A percentile compares a stretch with the other conserved stretches of the same genome.
Evolutionary conservation across 2,113 vertebrate species (phyloP).

Genomic region (Clarias gariepinus): DNA sequence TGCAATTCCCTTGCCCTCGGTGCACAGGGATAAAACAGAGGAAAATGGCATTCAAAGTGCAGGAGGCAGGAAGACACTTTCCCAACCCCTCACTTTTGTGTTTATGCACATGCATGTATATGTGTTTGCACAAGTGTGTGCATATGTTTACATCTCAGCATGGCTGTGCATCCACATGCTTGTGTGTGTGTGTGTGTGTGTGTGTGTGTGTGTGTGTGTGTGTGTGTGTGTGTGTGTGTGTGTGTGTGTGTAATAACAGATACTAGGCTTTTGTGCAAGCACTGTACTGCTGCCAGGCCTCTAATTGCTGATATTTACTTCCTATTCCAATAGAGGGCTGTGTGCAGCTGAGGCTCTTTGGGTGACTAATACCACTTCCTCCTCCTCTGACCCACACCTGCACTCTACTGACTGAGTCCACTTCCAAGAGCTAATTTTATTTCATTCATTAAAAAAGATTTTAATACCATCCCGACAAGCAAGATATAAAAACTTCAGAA

Average conservation of each 20-base stretch:
- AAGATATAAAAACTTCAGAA: neutral
- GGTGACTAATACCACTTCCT: conserved; percentile 47
- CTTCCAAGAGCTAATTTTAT: conserved; percentile 1
- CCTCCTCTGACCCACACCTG: conserved; percentile 36
- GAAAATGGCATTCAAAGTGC: conserved; percentile 27
- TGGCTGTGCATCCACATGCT: neutral
- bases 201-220: conserved; percentile 29
- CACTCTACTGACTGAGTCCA: conserved; percentile 34
- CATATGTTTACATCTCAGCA: neutral
- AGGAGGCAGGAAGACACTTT: conserved; percentile 1
- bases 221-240: conserved; percentile 9
- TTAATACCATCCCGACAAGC: neutral
- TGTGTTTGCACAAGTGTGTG: conserved; percentile 9
- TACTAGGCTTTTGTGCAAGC: conserved; percentile 30
- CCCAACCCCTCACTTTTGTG: neutral
- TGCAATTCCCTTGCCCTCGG: conserved; percentile 46
- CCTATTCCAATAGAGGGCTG: conserved; percentile 54
- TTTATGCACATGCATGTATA: neutral
- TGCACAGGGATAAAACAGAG: conserved; percentile 42
- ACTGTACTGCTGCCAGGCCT: conserved; percentile 49
- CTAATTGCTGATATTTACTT: conserved; percentile 55
- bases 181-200: neutral
- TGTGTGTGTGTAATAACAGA: conserved; percentile 48
- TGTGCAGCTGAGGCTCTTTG: conserved; percentile 35
- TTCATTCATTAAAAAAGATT: neutral